Percentiles rank a stretch among this genome's conserved stretches.
These are phyloP conservation scores for Anarrhichthys ocellatus DNA, from an alignment of 2,113 vertebrate genomes.

Conservation along the genomic window DNA sequence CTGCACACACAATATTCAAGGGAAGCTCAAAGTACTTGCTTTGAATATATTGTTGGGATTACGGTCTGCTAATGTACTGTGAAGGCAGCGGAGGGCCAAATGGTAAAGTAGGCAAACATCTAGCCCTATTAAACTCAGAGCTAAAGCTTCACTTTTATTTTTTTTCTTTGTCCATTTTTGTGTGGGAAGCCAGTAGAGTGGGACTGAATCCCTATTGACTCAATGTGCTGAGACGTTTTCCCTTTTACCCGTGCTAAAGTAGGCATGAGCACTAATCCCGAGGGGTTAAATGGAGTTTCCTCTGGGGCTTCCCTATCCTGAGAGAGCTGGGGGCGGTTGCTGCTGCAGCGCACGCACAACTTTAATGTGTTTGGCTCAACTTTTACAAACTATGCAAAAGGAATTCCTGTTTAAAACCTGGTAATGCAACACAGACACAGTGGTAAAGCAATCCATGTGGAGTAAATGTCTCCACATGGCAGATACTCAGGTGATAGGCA, in stretches of 20 bases:
- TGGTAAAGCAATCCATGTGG: conserved; percentile 2
- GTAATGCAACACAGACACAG: not conserved
- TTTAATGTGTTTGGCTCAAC: conserved; percentile 65
- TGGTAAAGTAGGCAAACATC: conserved; percentile 63
- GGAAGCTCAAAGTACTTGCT: conserved; percentile 30
- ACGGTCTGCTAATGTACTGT: conserved; percentile 61
- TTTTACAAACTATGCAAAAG: conserved; percentile 43
- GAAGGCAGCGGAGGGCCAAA: conserved; percentile 65
- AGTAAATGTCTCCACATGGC: not conserved
- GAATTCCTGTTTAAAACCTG: conserved; percentile 23
- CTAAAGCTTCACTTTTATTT: conserved; percentile 58
- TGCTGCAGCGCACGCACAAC: conserved; percentile 37
- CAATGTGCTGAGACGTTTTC: conserved; percentile 75
- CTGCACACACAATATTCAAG: conserved; percentile 62
- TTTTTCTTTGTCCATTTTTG: conserved; percentile 70
- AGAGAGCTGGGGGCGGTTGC: conserved; percentile 77
- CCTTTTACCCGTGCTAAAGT: conserved; percentile 81
- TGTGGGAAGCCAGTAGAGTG: conserved; percentile 70
- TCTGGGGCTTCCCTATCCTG: conserved; percentile 72
- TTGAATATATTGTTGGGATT: conserved; percentile 59
- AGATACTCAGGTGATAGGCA: conserved; percentile 45
- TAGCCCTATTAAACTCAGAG: conserved; percentile 54
- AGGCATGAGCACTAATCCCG: conserved; percentile 85
- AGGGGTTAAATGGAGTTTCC: conserved; percentile 80
- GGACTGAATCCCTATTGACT: conserved; percentile 74